Evolutionary conservation across 1,140 invertebrate species (phyloP).

Genomic region (Atta texana): DNA sequence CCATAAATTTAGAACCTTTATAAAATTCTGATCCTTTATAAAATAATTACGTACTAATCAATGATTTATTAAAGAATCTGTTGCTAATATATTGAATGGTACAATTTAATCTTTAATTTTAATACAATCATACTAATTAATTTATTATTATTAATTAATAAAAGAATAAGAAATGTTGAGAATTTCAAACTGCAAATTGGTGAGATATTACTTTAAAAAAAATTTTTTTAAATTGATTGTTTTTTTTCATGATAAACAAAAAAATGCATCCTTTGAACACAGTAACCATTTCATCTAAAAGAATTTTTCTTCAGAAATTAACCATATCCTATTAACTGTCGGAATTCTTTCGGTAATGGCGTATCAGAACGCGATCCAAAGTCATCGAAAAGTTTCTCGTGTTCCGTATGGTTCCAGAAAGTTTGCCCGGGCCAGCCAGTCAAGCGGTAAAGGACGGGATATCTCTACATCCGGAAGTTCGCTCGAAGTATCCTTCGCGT

Average conservation of each 20-base stretch:
- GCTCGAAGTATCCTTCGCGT: conserved; percentile 58
- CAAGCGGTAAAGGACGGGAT: conserved; percentile 36
- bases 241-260: background rate
- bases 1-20: background rate
- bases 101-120: background rate
- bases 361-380: conserved; percentile 19
- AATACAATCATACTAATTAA: background rate
- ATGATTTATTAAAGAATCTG: background rate
- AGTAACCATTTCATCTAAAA: background rate
- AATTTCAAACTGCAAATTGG: background rate
- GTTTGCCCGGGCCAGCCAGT: conserved; percentile 29
- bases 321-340: background rate
- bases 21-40: background rate
- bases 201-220: background rate
- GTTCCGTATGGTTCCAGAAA: conserved; percentile 30
- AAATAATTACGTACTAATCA: background rate
- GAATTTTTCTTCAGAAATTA: background rate
- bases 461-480: conserved; percentile 61
- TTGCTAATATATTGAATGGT: background rate
- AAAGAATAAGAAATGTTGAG: background rate
- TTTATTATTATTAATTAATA: background rate
- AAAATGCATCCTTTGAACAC: background rate
- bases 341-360: conserved; percentile 41
- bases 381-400: conserved; percentile 23
- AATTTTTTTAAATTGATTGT: background rate